Evolutionary conservation across 2,113 vertebrate species (phyloP).

Genomic region (Onychostoma macrolepis): DNA sequence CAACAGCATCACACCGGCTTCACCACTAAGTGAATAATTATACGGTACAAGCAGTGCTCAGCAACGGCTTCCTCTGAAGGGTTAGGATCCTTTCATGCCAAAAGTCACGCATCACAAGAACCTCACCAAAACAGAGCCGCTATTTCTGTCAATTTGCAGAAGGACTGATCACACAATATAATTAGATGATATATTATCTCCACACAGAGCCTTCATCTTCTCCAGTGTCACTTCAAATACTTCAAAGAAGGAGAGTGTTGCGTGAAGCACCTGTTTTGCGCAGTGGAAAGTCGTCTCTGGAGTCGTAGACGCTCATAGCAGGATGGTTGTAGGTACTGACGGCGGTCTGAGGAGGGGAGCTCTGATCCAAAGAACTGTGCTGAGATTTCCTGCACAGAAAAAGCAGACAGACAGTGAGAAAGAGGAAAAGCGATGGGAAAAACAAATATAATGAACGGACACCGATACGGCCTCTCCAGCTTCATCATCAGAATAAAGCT

Average conservation of each 20-base stretch:
- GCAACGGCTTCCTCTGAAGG: background rate
- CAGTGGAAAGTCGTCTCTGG: slow-evolving; percentile 95
- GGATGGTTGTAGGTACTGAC: slow-evolving; percentile 89
- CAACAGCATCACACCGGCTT: background rate
- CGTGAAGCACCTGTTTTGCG: slow-evolving; percentile 87
- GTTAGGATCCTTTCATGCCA: background rate
- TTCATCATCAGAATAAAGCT: background rate
- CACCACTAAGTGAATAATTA: slow-evolving; percentile 73
- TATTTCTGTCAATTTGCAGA: background rate
- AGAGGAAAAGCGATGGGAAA: background rate
- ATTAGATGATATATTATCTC: background rate
- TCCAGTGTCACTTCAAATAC: background rate
- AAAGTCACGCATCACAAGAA: background rate
- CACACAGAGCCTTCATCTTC: background rate
- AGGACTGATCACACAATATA: background rate
- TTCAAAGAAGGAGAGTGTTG: background rate
- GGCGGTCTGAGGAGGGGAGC: slow-evolving; percentile 91
- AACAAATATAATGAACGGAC: background rate
- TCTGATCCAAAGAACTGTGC: slow-evolving; percentile 95
- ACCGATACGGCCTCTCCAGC: background rate
- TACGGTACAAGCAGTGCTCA: slow-evolving; percentile 61
- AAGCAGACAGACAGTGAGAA: background rate
- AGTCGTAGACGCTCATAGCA: slow-evolving; percentile 90
- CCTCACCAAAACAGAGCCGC: background rate
- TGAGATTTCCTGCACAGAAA: slow-evolving; percentile 85